Percentiles rank a stretch among this genome's conserved stretches.
phyloP scores from a whole-genome alignment of 2,113 vertebrate genomes.

The Peromyscus californicus region DNA sequence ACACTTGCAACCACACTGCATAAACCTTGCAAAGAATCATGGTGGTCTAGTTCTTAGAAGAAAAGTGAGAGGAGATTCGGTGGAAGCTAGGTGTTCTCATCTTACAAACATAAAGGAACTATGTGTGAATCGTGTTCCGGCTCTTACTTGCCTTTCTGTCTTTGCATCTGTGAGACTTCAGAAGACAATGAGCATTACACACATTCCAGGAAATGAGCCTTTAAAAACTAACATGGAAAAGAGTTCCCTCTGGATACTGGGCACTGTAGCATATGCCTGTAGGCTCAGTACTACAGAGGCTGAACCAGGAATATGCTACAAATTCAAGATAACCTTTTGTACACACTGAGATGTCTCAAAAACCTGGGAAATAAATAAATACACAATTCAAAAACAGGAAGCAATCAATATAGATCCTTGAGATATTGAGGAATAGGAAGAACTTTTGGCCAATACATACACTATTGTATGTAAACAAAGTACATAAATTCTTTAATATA shows the following conservation, averaged over 20 bases:
- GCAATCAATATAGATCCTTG: background rate
- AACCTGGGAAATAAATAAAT: background rate
- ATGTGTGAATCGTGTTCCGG: background rate
- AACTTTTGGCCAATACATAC: background rate
- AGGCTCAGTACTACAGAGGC: background rate
- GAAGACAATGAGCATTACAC: background rate
- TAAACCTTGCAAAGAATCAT: background rate
- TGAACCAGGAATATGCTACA: no score
- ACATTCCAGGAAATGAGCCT: background rate
- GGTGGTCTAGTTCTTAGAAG: background rate
- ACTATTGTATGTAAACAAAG: background rate
- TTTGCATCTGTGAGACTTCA: background rate
- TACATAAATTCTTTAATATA: background rate
- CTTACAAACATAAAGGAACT: background rate
- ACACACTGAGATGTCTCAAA: background rate
- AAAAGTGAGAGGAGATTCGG: background rate
- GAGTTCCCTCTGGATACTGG: background rate
- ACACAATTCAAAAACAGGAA: background rate
- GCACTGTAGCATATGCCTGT: background rate
- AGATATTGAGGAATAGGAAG: background rate
- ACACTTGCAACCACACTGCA: background rate
- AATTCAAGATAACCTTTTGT: background rate
- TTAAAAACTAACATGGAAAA: background rate
- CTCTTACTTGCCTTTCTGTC: no score
- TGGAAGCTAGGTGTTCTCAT: background rate